Conservation (phyloP, 2,888 invertebrate species). For the Steinernema hermaphroditum region DNA sequence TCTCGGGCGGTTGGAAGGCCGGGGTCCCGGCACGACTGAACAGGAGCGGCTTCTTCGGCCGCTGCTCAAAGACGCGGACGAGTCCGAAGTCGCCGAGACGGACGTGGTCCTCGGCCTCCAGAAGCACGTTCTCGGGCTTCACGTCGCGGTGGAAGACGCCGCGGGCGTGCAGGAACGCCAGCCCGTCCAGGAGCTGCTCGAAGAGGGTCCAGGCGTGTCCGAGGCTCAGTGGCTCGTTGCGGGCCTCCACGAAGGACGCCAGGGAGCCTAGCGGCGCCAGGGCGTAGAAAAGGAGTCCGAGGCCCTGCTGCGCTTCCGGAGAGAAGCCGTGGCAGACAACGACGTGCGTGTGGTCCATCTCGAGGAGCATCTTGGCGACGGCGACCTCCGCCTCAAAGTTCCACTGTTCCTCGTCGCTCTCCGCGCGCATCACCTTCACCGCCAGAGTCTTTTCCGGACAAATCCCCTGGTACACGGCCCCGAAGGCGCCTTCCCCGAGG, state of each 20-base stretch:
- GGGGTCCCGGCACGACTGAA: neutral
- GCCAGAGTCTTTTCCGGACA: neutral
- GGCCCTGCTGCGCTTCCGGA: neutral
- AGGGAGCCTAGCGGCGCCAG: neutral
- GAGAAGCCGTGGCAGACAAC: neutral
- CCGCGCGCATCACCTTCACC: neutral
- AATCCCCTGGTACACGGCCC: neutral
- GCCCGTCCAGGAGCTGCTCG: neutral
- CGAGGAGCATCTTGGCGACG: neutral
- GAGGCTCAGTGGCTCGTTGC: neutral
- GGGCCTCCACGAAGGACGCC: neutral
- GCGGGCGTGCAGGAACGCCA: neutral
- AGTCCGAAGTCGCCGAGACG: neutral
- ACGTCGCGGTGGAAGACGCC: neutral
- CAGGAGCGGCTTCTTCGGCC: neutral
- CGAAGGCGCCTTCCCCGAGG: neutral
- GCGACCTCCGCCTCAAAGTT: neutral
- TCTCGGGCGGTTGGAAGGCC: neutral
- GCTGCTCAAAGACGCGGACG: neutral
- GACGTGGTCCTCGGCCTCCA: neutral
- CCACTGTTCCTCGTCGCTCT: neutral
- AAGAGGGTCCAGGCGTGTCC: neutral
- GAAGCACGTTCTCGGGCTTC: neutral
- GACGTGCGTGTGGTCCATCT: neutral
- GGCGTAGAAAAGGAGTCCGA: neutral